phyloP scores from a whole-genome alignment of 2,888 invertebrate species.

The Reticulitermes lucifugus region DNA sequence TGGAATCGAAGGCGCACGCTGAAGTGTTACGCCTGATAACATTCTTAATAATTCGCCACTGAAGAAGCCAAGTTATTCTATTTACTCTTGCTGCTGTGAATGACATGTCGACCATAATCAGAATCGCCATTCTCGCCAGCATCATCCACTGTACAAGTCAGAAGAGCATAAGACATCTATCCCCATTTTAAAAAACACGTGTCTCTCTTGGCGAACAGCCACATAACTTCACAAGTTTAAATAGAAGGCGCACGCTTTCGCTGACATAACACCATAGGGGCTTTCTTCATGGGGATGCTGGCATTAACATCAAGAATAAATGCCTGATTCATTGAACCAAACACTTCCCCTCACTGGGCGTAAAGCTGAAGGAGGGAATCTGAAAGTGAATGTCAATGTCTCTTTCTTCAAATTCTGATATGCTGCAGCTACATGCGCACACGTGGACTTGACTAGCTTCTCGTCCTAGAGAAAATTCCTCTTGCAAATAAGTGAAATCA shows the following conservation, averaged over 20 bases:
- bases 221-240: constrained; percentile 27
- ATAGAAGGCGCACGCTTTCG: not conserved
- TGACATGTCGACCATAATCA: not conserved
- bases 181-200: constrained; percentile 13
- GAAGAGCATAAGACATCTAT: not conserved
- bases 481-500: too few species aligned
- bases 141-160: not conserved
- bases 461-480: too few species aligned
- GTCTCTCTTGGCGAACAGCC: constrained; percentile 13
- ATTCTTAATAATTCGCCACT: too few species aligned
- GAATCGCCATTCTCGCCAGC: not conserved
- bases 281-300: not conserved
- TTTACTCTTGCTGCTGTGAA: not conserved
- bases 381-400: not conserved
- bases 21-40: too few species aligned
- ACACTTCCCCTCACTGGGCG: not conserved
- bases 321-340: constrained; percentile 3
- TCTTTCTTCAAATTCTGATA: not conserved
- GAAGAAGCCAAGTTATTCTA: too few species aligned
- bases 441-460: too few species aligned
- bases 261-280: not conserved
- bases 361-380: not conserved
- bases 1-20: too few species aligned
- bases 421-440: not conserved
- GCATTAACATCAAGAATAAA: not conserved